phyloP scores from a whole-genome alignment of 1,140 invertebrate genomes.

The Drosophila funebris region DNA sequence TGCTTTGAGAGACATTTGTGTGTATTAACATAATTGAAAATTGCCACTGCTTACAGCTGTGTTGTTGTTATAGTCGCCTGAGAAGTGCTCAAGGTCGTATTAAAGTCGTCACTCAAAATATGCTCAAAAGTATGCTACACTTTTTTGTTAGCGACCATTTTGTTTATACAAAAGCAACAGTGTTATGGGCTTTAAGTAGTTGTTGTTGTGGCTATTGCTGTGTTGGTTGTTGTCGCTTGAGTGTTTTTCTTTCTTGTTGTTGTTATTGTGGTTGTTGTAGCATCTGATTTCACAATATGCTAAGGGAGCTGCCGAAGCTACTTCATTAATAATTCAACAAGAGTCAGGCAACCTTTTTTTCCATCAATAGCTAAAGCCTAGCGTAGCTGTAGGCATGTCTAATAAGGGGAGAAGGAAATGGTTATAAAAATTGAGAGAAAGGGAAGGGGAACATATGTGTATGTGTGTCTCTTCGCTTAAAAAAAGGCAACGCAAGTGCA shows the following conservation, averaged over 20 bases:
- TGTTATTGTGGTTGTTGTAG: constrained; percentile 14
- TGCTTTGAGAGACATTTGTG: constrained; percentile 9
- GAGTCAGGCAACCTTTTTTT: constrained; percentile 60
- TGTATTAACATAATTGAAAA: constrained; percentile 47
- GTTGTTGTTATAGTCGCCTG: not conserved
- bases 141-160: constrained; percentile 1
- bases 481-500: constrained; percentile 31
- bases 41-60: not conserved
- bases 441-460: not conserved
- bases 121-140: constrained; percentile 20
- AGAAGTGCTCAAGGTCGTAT: constrained; percentile 27
- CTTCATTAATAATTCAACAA: constrained; percentile 80
- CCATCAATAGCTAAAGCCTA: constrained; percentile 62
- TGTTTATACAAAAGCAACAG: constrained; percentile 30
- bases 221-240: constrained; percentile 14
- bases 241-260: too few relatives aligned
- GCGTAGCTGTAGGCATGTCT: constrained; percentile 41
- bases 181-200: constrained; percentile 17
- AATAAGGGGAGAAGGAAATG: not conserved
- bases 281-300: constrained; percentile 60
- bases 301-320: constrained; percentile 30
- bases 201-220: constrained; percentile 11
- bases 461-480: not conserved
- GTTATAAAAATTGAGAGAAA: too few relatives aligned
- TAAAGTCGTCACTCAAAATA: constrained; percentile 16